Base-by-base conservation (phyloP, 2,888 invertebrate species). In the Apamea sordens region DNA sequence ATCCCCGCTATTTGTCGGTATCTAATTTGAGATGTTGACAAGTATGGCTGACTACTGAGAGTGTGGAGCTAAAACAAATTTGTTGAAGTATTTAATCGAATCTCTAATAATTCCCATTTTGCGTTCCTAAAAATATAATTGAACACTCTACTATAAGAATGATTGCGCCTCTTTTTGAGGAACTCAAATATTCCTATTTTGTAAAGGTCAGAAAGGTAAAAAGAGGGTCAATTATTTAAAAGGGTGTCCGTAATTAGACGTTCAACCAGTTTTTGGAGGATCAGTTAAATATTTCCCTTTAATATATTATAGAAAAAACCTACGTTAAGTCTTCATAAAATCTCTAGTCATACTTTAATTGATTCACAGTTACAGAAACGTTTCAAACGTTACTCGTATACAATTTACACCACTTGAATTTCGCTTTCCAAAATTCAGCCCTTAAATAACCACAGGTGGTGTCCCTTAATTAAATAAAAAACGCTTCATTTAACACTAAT, bases 21-120 rank as follows among this genome's bases (percentile, higher is more conserved):
- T 92, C 93, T 94, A 93, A 94, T 94, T 95, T 91, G 89, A 92
- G 89, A 86, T 89, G 90, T 88, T 91, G 92, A 91, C 92, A 91
- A 85, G 84, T 85, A 78, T 61, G 75, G 73, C 0, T 1, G 68
- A 76, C 74, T 73, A 85, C 87, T 28, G 11, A 74, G 4, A 53
- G 44, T 83, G n/a, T 67, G 88, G 73, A 86, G 76, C 78, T 82
- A 5, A 53, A 70, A n/a, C 8, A 79, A 65, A 73, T 56, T 77
- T 18, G n/a, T 8, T 1, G 6, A 36, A 28, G 21, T 56, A 56
- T n/a, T n/a, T 56, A 56, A 56, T 56, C 4, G 24, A 53, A 53
- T 2, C 8, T 8, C 2, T 8, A 21, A 53, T 21, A 53, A 21
- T 21, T 53, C 8, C 0, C 24, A n/a, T 56, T n/a, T 56, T 24